Percentiles rank a stretch among this genome's conserved stretches.
Evolutionary conservation across 1,140 invertebrate species (phyloP).

Genomic region (Papilio polyxenes): DNA sequence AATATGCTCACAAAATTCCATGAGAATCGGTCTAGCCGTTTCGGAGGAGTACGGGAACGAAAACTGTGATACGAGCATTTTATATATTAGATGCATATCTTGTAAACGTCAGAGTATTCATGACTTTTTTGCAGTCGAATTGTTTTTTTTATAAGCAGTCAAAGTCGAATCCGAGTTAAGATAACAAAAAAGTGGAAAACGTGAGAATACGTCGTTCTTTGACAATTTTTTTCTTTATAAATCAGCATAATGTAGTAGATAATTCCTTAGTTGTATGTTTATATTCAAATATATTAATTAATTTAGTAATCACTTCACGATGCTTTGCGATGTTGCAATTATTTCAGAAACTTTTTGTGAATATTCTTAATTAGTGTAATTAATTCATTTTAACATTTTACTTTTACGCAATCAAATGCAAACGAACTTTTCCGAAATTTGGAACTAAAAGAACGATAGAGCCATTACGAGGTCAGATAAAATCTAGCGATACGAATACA

Average conservation of each 20-base stretch:
- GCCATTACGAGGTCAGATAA: conserved; percentile 20
- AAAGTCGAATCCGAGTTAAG: neutral
- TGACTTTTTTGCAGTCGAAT: neutral
- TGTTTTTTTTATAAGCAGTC: neutral
- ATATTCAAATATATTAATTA: neutral
- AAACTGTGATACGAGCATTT: too few relatives aligned
- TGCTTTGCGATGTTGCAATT: neutral
- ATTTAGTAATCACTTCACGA: neutral
- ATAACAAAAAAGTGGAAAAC: neutral
- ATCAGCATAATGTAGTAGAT: neutral
- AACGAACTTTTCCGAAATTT: neutral
- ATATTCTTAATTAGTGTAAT: neutral
- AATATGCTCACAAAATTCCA: too few relatives aligned
- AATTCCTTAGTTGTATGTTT: neutral
- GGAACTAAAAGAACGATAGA: neutral
- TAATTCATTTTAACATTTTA: neutral
- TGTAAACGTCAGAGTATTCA: neutral
- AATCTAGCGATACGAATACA: conserved; percentile 26
- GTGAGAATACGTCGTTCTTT: neutral
- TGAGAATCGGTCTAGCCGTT: too few relatives aligned
- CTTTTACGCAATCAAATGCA: neutral
- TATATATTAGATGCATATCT: too few relatives aligned
- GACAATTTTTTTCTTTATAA: neutral
- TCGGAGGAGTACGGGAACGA: too few relatives aligned
- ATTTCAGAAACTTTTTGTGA: neutral